phyloP scores from a whole-genome alignment of 2,888 invertebrate genomes.

The Drosophila planitibia region DNA sequence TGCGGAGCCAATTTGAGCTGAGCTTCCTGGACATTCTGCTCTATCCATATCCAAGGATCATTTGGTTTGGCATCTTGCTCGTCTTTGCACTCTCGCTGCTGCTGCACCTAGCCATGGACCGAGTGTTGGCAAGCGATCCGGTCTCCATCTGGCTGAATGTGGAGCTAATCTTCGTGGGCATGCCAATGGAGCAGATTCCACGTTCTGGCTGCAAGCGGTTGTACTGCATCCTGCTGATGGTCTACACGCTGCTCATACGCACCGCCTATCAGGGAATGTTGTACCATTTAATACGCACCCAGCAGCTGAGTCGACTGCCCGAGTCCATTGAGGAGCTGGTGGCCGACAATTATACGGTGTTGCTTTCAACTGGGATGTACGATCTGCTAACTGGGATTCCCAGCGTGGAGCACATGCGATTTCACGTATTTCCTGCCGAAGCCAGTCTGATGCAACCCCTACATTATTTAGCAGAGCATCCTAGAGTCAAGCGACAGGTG shows the following conservation, averaged over 20 bases:
- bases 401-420: conserved; percentile 40
- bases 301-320: conserved; percentile 56
- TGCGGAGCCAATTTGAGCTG: conserved; percentile 46
- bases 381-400: conserved; percentile 45
- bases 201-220: conserved; percentile 45
- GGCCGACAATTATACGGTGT: conserved; percentile 48
- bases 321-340: conserved; percentile 55
- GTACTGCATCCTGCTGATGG: conserved; percentile 54
- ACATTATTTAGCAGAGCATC: conserved; percentile 35
- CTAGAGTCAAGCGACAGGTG: conserved; percentile 19
- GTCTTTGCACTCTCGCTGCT: conserved; percentile 40
- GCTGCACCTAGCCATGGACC: conserved; percentile 38
- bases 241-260: conserved; percentile 70
- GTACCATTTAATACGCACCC: conserved; percentile 70
- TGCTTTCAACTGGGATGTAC: conserved; percentile 38
- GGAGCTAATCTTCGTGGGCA: conserved; percentile 58
- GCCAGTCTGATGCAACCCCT: conserved; percentile 11
- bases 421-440: conserved; percentile 10
- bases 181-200: conserved; percentile 47
- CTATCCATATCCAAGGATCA: conserved; percentile 57
- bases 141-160: conserved; percentile 31
- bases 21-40: conserved; percentile 58
- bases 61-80: conserved; percentile 54
- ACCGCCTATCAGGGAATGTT: conserved; percentile 75
- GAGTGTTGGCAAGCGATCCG: conserved; percentile 23